Percentiles rank a stretch among this genome's conserved stretches.
phyloP scores from a whole-genome alignment of 37 sponge, comb jelly and placozoan genomes.

The Beroe forskalii region DNA sequence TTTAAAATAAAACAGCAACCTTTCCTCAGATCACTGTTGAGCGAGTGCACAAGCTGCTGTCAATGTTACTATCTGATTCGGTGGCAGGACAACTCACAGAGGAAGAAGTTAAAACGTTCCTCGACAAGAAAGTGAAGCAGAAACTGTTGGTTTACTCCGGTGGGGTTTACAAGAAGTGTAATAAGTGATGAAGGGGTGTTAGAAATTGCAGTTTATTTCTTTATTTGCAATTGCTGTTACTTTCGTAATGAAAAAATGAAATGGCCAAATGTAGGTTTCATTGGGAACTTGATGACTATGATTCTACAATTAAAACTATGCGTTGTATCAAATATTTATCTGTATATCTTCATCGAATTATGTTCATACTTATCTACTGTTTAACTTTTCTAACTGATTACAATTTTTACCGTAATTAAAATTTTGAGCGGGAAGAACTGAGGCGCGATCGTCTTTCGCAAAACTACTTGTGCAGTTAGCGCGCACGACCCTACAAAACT shows the following conservation, averaged over 20 bases:
- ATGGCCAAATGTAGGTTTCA: no score
- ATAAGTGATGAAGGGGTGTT: background rate
- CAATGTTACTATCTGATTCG: slow-evolving; percentile 30
- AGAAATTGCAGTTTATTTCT: no score
- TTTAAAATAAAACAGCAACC: no score
- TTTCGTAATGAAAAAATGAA: no score
- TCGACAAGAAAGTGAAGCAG: slow-evolving; percentile 80
- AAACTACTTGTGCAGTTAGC: background rate
- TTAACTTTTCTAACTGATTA: no score
- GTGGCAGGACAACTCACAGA: slow-evolving; percentile 43
- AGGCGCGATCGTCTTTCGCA: background rate
- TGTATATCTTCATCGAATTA: no score
- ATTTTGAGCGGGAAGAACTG: background rate
- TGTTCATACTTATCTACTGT: no score
- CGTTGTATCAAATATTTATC: no score
- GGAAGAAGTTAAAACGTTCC: slow-evolving; percentile 73
- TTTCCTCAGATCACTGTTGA: slow-evolving; percentile 60
- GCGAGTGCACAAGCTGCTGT: slow-evolving; percentile 59
- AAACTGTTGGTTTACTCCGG: slow-evolving; percentile 71
- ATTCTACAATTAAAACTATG: no score
- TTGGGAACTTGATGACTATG: no score
- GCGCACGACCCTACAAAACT: background rate
- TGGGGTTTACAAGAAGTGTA: slow-evolving; percentile 69
- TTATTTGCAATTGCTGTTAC: no score
- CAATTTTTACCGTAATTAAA: background rate